These are phyloP conservation scores for Leptinotarsa tumamoca DNA, from an alignment of 2,888 invertebrate genomes.

Conservation along the genomic window DNA sequence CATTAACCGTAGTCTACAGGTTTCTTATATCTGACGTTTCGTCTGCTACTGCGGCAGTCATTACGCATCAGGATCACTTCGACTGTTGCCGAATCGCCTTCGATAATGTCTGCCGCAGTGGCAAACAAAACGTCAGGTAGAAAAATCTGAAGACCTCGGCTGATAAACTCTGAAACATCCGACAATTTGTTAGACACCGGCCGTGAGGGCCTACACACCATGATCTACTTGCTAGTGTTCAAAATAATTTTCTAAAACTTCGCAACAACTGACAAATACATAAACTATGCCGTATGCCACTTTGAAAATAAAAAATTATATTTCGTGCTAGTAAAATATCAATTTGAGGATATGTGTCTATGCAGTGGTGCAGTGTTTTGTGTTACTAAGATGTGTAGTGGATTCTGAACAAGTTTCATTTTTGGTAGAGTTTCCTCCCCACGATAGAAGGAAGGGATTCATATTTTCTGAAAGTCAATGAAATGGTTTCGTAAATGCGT, in stretches of 20 bases:
- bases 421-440: slow-evolving; percentile 49
- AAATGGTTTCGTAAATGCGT: slow-evolving; percentile 10
- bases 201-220: too few species aligned
- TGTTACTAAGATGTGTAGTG: slow-evolving; percentile 42
- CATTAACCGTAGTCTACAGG: too few species aligned
- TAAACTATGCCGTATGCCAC: too few species aligned
- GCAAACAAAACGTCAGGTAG: too few species aligned
- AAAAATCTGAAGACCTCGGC: too few species aligned
- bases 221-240: background rate
- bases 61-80: too few species aligned
- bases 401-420: slow-evolving; percentile 27
- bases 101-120: too few species aligned
- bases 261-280: background rate
- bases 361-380: slow-evolving; percentile 53
- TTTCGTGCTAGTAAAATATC: background rate
- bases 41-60: too few species aligned
- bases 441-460: slow-evolving; percentile 60
- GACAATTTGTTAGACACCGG: too few species aligned
- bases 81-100: too few species aligned
- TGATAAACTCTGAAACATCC: too few species aligned
- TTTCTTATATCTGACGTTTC: too few species aligned
- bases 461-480: slow-evolving; percentile 12
- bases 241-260: background rate
- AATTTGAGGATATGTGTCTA: slow-evolving; percentile 57
- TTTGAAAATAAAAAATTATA: background rate